Evolutionary conservation across 2,888 invertebrate genomes (phyloP), one percentile per base, ranked within the genome.

Genomic region (Cheilosia urbana): DNA sequence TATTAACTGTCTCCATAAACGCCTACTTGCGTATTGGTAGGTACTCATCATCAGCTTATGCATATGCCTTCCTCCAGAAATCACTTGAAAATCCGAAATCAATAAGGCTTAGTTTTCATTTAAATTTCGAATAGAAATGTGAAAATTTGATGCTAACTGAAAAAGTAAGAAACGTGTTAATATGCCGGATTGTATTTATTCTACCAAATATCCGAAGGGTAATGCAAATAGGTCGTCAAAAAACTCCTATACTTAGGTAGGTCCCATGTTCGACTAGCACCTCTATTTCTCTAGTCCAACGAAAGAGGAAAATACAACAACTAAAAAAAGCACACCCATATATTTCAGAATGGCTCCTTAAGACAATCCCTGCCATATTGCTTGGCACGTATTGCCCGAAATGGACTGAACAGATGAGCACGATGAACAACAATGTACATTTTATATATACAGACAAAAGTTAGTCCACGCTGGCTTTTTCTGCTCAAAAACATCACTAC

Each of bases 341-440:
- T 66, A 65, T 65, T 66, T 58, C 75, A 66, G 58, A 58, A 58
- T 51, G 30, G 57, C 21, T 15, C 30, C 58, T 66, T 13, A 63
- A 37, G 40, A 55, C 27, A 78, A 69, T 78, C 19, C 47, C 19
- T 21, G 19, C 21, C 27, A 62, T 69, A n/a, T 58, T 34, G 45
- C 55, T 68, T 34, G 53, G 62, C 69, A 71, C 69, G 62, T 78
- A 68, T 69, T 57, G 45, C 47, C 62, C 57, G 40, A 69, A 55
- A 69, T 55, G 63, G 19, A 62, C 51, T 47, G 13, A 47, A n/a
- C n/a, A 40, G 9, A n/a, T 45, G n/a, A 49, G 19, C 37, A 42
- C 45, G 3, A 19, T 27, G 34, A 51, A 47, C 13, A 40, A 27
- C 51, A 57, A 57, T 24, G 66, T 6, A 4, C 0, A 75, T 6